These are phyloP conservation scores for Bos taurus DNA, from an alignment of 2,113 vertebrate species.

Conservation along the genomic window DNA sequence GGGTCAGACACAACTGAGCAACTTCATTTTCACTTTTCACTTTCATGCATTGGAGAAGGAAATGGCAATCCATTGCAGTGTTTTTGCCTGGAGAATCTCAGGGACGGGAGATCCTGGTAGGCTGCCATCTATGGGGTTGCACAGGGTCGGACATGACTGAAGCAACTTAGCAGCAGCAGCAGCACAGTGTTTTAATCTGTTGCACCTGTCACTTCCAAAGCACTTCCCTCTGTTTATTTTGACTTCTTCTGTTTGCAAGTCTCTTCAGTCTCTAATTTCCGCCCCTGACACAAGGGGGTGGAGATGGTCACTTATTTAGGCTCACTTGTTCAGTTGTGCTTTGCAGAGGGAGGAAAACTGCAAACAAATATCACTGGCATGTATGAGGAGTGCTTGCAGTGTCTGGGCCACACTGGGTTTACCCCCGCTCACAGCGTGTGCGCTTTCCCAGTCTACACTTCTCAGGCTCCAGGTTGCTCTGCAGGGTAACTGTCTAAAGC, in stretches of 20 bases:
- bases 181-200: not conserved
- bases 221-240: not conserved
- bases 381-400: not conserved
- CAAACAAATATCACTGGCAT: not conserved
- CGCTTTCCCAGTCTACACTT: not conserved
- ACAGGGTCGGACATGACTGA: no score
- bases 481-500: not conserved
- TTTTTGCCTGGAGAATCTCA: no score
- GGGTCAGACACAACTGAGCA: no score
- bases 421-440: rapidly evolving
- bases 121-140: no score
- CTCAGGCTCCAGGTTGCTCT: not conserved
- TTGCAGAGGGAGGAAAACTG: not conserved
- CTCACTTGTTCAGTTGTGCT: not conserved
- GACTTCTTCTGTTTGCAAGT: not conserved
- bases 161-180: no score
- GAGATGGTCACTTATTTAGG: not conserved
- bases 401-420: not conserved
- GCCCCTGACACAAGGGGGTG: not conserved
- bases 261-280: not conserved
- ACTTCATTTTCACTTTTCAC: no score
- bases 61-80: no score
- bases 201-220: not conserved
- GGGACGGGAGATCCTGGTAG: no score
- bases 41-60: no score